phyloP scores from a whole-genome alignment of 2,888 invertebrate genomes.

The Spodoptera littoralis region DNA sequence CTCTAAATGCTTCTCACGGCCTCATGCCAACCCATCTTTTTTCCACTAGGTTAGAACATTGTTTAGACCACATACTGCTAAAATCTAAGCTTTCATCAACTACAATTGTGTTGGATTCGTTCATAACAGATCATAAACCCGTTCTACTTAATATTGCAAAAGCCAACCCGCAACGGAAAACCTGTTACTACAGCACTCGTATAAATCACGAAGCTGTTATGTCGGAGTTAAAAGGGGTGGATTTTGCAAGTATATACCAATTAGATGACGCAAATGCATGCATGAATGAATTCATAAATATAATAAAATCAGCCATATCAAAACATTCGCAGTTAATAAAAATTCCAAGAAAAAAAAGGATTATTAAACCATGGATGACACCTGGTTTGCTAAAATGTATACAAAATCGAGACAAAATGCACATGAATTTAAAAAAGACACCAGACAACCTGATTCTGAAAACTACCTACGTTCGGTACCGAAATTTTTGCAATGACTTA shows the following conservation, averaged over 20 bases:
- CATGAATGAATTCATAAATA: too few relatives aligned
- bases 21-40: not conserved
- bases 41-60: not conserved
- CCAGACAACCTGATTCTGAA: not conserved
- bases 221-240: too few relatives aligned
- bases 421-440: not conserved
- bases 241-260: too few relatives aligned
- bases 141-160: too few relatives aligned
- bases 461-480: not conserved
- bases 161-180: not conserved
- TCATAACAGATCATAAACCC: too few relatives aligned
- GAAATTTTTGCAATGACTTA: slow-evolving; percentile 1
- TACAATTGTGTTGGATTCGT: too few relatives aligned
- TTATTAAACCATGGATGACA: not conserved
- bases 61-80: not conserved
- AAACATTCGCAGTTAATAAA: too few relatives aligned
- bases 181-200: not conserved
- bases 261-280: too few relatives aligned
- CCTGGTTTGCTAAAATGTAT: not conserved
- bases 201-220: too few relatives aligned
- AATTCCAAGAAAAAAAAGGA: not conserved
- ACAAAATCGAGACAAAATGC: slow-evolving; percentile 2
- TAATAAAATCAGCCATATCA: not conserved
- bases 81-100: too few relatives aligned
- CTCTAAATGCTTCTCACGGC: not conserved